Evolutionary conservation across 92 coral and sea anemone species (phyloP), one percentile per base, ranked within the genome.

Genomic region (Umimayanthus kanabou): DNA sequence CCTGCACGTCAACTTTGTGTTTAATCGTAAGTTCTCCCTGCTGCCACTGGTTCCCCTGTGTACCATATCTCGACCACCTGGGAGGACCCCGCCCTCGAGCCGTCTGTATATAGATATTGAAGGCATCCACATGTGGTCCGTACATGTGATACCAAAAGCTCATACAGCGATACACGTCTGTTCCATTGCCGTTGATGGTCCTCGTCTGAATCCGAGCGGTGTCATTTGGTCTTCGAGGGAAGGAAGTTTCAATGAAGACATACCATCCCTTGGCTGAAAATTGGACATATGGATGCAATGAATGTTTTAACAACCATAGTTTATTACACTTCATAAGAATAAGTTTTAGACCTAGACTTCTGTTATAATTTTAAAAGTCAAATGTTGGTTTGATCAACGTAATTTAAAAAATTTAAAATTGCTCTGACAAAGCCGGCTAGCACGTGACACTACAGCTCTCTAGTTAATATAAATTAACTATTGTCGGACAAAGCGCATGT

Each of bases 71-170:
- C 18, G 85, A 88, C 99, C 98, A 96, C 80, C 89, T 91, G 2
- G 92, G 90, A 50, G 91, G 84, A 0, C 97, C 98, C 23, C 92
- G 90, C 28, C 74, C 73, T 37, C 91, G 88, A 13, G 85, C 89
- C 58, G 73, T 73, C 29, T 25, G 67, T 29, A 91, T 89, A 88
- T 95, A 95, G 40, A 96, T 83, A 57, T 95, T 93, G 6, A 96
- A 80, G 20, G 87, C 73, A 85, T 96, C 92, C 45, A 96, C 99
- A 72, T 95, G 98, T 3, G 98, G 97, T 13, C 99, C 99, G 77
- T 96, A 94, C 99, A 96, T 96, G 70, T 96, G 99, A 82, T 96
- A 96, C 96, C 98, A 95, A 88, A 96, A 96, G 71, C 90, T 80
- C 11, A 96, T 84, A 67, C 99, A 96, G 69, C 92, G 96, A 29